Percentiles rank a stretch among this genome's conserved stretches.
These are phyloP conservation scores for Phymatocera aterrima DNA, from an alignment of 2,888 invertebrate genomes.

Conservation along the genomic window DNA sequence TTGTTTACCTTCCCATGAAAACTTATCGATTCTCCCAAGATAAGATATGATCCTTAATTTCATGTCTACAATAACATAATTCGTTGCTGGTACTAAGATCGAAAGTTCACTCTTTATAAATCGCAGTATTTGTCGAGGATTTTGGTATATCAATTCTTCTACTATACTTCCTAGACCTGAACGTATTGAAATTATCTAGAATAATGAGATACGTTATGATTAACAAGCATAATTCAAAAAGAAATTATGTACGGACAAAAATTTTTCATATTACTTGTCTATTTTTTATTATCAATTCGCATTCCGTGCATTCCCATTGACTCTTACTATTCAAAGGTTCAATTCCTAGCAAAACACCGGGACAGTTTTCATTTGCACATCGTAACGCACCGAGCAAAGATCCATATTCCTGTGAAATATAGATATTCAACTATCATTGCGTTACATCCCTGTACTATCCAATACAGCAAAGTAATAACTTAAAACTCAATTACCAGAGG, in stretches of 20 bases:
- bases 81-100: constrained; percentile 78
- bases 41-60: constrained; percentile 81
- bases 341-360: constrained; percentile 78
- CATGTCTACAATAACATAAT: constrained; percentile 80
- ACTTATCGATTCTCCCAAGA: constrained; percentile 78
- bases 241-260: too few species aligned
- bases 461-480: too few species aligned
- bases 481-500: constrained; percentile 73
- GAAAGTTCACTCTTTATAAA: constrained; percentile 78
- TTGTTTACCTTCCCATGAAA: constrained; percentile 78
- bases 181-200: constrained; percentile 64
- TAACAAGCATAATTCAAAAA: neutral
- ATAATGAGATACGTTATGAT: constrained; percentile 44
- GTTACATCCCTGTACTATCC: neutral
- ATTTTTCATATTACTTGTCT: constrained; percentile 74
- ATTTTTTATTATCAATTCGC: constrained; percentile 75
- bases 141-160: constrained; percentile 75
- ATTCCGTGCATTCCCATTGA: constrained; percentile 80
- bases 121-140: constrained; percentile 77
- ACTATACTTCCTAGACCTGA: constrained; percentile 77
- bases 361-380: constrained; percentile 76
- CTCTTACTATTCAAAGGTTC: constrained; percentile 77
- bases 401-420: constrained; percentile 77
- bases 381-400: constrained; percentile 78
- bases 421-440: neutral